Conservation (phyloP, 2,113 vertebrate genomes). For the Dicaeum eximium region DNA sequence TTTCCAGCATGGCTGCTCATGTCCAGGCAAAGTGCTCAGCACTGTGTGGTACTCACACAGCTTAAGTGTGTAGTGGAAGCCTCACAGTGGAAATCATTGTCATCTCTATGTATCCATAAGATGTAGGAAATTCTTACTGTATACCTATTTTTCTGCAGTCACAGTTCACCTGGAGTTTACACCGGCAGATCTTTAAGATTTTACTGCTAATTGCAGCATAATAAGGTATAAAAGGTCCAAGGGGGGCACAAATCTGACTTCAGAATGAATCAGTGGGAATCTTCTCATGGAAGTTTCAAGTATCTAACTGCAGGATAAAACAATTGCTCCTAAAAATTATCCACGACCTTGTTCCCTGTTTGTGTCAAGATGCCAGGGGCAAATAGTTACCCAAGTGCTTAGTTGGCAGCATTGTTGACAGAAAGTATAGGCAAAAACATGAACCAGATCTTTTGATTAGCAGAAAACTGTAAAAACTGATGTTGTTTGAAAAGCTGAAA, state of each 20-base stretch:
- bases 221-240: background rate
- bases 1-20: background rate
- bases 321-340: background rate
- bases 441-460: background rate
- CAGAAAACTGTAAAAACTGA: constrained; percentile 3
- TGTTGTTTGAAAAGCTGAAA: constrained; percentile 13
- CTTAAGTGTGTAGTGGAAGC: background rate
- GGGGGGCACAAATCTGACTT: background rate
- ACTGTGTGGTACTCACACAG: background rate
- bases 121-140: background rate
- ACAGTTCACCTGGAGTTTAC: background rate
- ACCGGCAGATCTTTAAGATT: background rate
- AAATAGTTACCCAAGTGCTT: background rate
- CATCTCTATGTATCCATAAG: background rate
- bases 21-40: background rate
- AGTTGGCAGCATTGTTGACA: background rate
- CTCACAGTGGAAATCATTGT: background rate
- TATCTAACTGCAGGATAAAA: background rate
- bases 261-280: background rate
- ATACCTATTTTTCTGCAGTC: background rate
- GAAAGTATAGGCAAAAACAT: background rate
- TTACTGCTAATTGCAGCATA: background rate
- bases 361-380: background rate
- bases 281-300: background rate
- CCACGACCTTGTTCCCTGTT: background rate